Evolutionary conservation across 2,888 invertebrate genomes (phyloP), one percentile per base, ranked within the genome.

Genomic region (Plagodis pulveraria): DNA sequence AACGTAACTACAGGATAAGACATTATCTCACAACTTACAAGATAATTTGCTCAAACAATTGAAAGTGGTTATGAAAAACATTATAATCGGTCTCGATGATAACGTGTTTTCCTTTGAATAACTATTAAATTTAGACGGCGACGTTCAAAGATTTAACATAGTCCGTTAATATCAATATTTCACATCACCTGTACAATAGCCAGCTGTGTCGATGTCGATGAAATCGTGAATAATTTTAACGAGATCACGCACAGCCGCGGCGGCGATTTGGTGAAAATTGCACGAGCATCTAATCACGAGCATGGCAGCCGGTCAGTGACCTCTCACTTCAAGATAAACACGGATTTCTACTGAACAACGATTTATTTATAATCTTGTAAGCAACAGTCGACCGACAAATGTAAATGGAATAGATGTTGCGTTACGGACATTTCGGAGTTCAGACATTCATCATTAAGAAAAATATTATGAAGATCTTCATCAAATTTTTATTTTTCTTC

Each of bases 301-400:
- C 64, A 54, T 58, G 49, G 51, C 46, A 51, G 48, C 49, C 62
- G 75, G 74, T 62, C 71, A 58, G 56, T 74, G 80, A 84, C 82
- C 84, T 76, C 84, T 74, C 78, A 53, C 57, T 59, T 65, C 64
- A 70, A 77, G 77, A 81, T 79, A 73, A 77, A 73, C 67, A 71
- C 52, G 65, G 48, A 62, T 62, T 64, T 61, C 53, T 57, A 50
- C 56, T 12, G 44, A 58, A 57, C 36, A 33, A 56, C 45, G 9
- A 35, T 46, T 44, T 57, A 51, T 49, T 55, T 58, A 41, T 51
- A 45, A 52, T 12, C 5, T 35, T 40, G 38, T 44, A 49, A 56
- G 33, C 36, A 42, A 44, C 34, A 41, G 9, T 10, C 40, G 40
- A 10, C 47, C 10, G 34, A 48, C 41, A 44, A 32, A 36, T 56